Evolutionary conservation across 2,888 invertebrate species (phyloP), one percentile per base, ranked within the genome.

Genomic region (Anagyrus pseudococci): DNA sequence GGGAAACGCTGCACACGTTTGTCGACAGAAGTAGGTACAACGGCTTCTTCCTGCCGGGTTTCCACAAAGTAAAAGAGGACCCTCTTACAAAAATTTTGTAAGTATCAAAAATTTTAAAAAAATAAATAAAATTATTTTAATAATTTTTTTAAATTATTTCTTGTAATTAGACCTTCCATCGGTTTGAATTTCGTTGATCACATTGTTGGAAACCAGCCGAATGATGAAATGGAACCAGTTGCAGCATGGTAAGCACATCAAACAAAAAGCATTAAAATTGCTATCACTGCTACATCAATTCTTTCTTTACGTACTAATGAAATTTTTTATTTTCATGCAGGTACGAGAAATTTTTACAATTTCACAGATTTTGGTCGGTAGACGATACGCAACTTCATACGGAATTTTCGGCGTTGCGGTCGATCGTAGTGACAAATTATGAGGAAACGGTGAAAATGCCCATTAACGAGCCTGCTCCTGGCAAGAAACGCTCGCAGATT

Each of bases 381-480:
- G 99, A 99, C 78, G 98, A 99, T 82, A 88, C 87, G 19, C 96
- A 97, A 82, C 87, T 99, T 19, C 95, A 95, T 81, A 98, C 98
- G 0, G 92, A 98, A 76, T 99, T 92, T 81, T 98, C 98, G 0
- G 92, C 98, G 0, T 85, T 99, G n/a, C 89, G 97, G 17, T 98
- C 98, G 1, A 92, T 97, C 71, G 98, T 99, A 0, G 93, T 99
- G 87, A 92, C 95, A 1, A 99, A 99, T 81, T 98, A 89, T 84
- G 97, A 99, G 77, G 98, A 99, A 82, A 98, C 94, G 0, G 90
- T 99, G 6, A 96, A 95, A 86, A 87, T 99, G 88, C 98, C 98
- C 8, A 94, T 99, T 73, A 99, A 99, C 80, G 99, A 99, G 80
- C 98, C 98, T 2, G 99, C 98, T 0, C 82, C 87, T 0, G 98